A percentile compares a stretch with the other conserved stretches of the same genome.
phyloP scores from a whole-genome alignment of 2,888 invertebrate species.

The Acrocyrtus sp. region DNA sequence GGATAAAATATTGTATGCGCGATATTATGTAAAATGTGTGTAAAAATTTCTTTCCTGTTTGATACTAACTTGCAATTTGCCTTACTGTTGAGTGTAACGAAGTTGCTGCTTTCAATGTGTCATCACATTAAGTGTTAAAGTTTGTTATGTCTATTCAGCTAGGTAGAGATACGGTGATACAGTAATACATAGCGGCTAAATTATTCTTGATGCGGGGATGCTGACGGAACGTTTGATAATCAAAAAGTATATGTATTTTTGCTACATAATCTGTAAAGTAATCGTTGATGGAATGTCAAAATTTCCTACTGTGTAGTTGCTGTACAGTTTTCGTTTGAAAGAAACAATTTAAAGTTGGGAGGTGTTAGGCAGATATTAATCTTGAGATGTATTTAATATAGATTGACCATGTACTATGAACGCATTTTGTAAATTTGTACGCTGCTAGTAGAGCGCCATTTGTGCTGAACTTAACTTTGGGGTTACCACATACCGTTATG shows the following conservation, averaged over 20 bases:
- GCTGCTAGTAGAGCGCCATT: slow-evolving; percentile 13
- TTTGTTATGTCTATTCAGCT: too few species aligned
- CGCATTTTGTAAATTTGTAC: slow-evolving; percentile 44
- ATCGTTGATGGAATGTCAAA: slow-evolving; percentile 1
- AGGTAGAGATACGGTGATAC: background rate
- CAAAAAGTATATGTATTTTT: slow-evolving; percentile 44
- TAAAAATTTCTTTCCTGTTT: background rate
- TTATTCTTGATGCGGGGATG: slow-evolving; percentile 20
- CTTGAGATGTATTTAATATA: background rate
- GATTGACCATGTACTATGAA: background rate
- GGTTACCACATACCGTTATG: too few species aligned
- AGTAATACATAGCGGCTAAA: background rate
- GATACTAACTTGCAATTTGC: background rate
- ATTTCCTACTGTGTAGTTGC: background rate
- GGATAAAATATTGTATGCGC: too few species aligned
- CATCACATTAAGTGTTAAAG: background rate
- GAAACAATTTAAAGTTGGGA: background rate
- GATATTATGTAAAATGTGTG: background rate
- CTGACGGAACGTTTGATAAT: slow-evolving; percentile 35
- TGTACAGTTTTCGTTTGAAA: background rate
- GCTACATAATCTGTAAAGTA: slow-evolving; percentile 15
- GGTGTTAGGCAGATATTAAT: background rate
- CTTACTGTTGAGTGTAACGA: slow-evolving; percentile 4
- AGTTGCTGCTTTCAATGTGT: slow-evolving; percentile 33
- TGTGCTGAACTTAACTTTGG: too few species aligned